Evolutionary conservation across 2,888 invertebrate species (phyloP).

Genomic region (Elgonia sp.): DNA sequence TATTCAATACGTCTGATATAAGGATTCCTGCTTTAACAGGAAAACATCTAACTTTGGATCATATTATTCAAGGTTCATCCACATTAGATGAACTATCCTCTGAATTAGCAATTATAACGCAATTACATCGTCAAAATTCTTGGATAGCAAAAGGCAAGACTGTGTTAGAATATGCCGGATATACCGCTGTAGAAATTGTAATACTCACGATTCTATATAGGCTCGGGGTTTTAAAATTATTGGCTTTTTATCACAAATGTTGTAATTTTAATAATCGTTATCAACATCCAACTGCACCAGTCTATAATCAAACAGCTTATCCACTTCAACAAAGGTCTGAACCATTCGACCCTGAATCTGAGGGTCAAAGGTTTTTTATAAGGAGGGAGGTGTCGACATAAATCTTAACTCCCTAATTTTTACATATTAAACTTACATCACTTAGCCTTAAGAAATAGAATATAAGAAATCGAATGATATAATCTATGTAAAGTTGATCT

Average conservation of each 20-base stretch:
- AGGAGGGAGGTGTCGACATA: constrained; percentile 19
- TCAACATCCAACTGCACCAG: not conserved
- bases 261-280: constrained; percentile 9
- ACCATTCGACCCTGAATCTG: constrained; percentile 21
- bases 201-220: constrained; percentile 4
- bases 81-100: not conserved
- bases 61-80: not conserved
- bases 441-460: no score
- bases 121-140: not conserved
- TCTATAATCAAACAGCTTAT: not conserved
- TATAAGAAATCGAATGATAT: no score
- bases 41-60: constrained; percentile 11
- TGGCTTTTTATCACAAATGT: constrained; percentile 17
- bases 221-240: not conserved
- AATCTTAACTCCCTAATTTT: no score
- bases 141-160: constrained; percentile 17
- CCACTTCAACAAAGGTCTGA: not conserved
- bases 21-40: constrained; percentile 8
- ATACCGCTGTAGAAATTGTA: not conserved
- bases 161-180: constrained; percentile 1
- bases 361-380: constrained; percentile 22
- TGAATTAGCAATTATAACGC: not conserved
- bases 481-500: no score
- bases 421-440: no score
- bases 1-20: constrained; percentile 5